Conservation (phyloP, 2,113 vertebrate species). For the Sceloporus undulatus region DNA sequence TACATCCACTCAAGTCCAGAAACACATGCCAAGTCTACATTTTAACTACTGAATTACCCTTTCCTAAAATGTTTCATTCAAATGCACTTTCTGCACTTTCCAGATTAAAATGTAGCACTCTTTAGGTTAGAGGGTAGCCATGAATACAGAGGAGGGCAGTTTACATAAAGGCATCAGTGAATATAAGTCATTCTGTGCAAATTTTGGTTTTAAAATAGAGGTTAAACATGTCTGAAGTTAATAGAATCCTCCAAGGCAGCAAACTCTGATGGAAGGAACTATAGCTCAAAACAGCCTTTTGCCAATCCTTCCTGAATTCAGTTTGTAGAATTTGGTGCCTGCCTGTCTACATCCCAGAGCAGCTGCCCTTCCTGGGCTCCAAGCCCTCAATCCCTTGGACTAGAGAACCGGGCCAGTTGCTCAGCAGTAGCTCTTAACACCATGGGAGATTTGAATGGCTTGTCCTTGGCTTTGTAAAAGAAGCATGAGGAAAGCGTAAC, state of each 20-base stretch:
- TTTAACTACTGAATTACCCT: background rate
- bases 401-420: slow-evolving; percentile 3
- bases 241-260: background rate
- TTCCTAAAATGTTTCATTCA: background rate
- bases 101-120: background rate
- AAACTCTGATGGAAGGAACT: background rate
- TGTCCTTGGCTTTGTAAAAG: background rate
- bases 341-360: background rate
- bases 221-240: background rate
- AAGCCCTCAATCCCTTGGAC: background rate
- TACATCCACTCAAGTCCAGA: background rate
- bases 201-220: background rate
- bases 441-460: background rate
- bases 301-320: slow-evolving; percentile 1
- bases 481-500: background rate
- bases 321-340: background rate
- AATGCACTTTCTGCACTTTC: background rate
- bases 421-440: background rate
- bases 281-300: background rate
- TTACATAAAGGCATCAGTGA: slow-evolving; percentile 12
- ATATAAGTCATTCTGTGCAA: background rate
- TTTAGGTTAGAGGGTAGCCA: background rate
- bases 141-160: background rate
- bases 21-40: background rate
- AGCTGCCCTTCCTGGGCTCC: background rate